Conservation (phyloP, 2,888 invertebrate species). For the Latrodectus elegans region DNA sequence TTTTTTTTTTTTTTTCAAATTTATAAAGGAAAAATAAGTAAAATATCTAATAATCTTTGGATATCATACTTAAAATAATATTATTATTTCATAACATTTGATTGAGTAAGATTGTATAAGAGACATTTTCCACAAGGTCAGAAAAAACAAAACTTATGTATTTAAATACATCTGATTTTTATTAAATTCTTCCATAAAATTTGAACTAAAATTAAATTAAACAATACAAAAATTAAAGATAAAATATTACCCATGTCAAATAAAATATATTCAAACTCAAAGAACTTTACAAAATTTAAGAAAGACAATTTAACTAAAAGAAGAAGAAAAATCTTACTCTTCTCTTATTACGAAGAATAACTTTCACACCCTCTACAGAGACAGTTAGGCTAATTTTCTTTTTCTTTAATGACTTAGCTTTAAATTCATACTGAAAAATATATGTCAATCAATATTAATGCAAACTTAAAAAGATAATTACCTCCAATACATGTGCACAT, state of each 20-base stretch:
- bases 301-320: neutral
- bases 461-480: no score
- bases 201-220: neutral
- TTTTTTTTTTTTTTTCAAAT: no score
- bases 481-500: no score
- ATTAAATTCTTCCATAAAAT: neutral
- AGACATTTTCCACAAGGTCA: no score
- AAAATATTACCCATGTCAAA: neutral
- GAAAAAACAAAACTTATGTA: neutral
- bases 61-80: no score
- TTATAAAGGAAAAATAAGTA: no score
- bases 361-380: constrained; percentile 95
- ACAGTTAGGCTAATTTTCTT: constrained; percentile 96
- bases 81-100: no score
- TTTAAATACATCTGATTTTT: neutral
- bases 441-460: neutral
- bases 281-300: no score
- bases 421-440: constrained; percentile 95
- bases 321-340: constrained; percentile 32
- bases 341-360: constrained; percentile 79
- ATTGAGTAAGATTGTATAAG: no score
- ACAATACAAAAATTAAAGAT: neutral
- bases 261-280: neutral
- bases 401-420: constrained; percentile 97
- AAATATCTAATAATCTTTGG: no score